Conservation (phyloP, 1,140 invertebrate genomes). For the Trichomalopsis sarcophagae region DNA sequence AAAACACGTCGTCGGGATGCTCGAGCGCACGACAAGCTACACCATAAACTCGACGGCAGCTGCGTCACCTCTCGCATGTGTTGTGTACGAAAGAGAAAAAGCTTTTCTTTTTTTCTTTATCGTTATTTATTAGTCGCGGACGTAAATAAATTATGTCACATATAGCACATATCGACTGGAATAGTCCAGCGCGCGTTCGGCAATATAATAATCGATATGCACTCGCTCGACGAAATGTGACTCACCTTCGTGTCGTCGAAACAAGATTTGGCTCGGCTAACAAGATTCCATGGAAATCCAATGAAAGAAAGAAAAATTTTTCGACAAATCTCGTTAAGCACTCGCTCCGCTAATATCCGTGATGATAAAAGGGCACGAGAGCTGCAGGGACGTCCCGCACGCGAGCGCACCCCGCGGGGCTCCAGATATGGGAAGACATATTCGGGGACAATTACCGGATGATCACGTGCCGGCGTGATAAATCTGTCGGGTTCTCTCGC, state of each 20-base stretch:
- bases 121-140: slow-evolving; percentile 34
- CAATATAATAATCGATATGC: too few relatives aligned
- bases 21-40: slow-evolving; percentile 16
- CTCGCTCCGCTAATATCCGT: not conserved
- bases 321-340: slow-evolving; percentile 53
- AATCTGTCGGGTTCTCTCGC: slow-evolving; percentile 60
- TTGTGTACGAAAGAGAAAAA: too few relatives aligned
- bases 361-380: not conserved
- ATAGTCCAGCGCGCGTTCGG: too few relatives aligned
- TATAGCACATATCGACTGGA: too few relatives aligned
- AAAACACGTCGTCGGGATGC: slow-evolving; percentile 25
- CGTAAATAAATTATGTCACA: not conserved
- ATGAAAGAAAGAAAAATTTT: not conserved
- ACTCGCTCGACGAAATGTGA: too few relatives aligned
- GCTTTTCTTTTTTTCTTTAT: slow-evolving; percentile 21
- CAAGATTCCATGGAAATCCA: not conserved
- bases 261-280: too few relatives aligned
- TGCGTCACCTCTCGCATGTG: slow-evolving; percentile 28
- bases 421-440: slow-evolving; percentile 37
- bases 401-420: not conserved
- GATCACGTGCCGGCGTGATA: slow-evolving; percentile 64
- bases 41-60: slow-evolving; percentile 23
- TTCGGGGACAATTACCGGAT: slow-evolving; percentile 62
- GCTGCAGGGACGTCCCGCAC: not conserved
- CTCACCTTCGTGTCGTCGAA: too few relatives aligned